Evolutionary conservation across 2,113 vertebrate species (phyloP).

Genomic region (Actenoides hombroni): DNA sequence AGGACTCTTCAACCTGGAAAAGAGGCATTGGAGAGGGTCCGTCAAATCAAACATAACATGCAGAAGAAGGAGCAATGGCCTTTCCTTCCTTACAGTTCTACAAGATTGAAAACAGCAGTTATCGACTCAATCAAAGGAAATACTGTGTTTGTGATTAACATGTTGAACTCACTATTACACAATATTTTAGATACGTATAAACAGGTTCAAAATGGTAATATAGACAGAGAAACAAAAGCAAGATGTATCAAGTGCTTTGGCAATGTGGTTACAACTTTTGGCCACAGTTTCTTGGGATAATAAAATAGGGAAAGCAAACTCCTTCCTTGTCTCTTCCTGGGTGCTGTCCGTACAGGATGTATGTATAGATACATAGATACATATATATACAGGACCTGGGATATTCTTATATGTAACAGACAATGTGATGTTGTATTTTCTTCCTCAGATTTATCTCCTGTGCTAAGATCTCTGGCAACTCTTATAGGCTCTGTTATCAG

Average conservation of each 20-base stretch:
- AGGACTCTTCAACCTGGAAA: neutral
- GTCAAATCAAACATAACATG: neutral
- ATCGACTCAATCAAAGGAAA: neutral
- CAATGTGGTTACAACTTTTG: neutral
- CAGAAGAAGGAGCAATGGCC: neutral
- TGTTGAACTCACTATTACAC: neutral
- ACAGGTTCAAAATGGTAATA: neutral
- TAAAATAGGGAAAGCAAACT: neutral
- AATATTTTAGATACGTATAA: neutral
- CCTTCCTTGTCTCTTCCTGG: neutral
- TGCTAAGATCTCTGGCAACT: neutral
- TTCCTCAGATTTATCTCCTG: neutral
- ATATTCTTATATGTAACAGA: neutral
- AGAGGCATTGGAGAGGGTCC: neutral
- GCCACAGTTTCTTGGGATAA: neutral
- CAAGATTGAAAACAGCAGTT: neutral
- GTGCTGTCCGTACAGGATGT: neutral
- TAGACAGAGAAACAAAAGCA: neutral
- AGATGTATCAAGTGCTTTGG: neutral
- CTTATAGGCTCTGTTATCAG: neutral
- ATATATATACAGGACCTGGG: neutral
- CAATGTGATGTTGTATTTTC: neutral
- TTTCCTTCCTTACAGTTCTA: neutral
- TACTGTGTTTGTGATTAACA: neutral
- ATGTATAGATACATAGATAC: neutral